Evolutionary conservation across 2,113 vertebrate species (phyloP).

Genomic region (Nothobranchius furzeri): DNA sequence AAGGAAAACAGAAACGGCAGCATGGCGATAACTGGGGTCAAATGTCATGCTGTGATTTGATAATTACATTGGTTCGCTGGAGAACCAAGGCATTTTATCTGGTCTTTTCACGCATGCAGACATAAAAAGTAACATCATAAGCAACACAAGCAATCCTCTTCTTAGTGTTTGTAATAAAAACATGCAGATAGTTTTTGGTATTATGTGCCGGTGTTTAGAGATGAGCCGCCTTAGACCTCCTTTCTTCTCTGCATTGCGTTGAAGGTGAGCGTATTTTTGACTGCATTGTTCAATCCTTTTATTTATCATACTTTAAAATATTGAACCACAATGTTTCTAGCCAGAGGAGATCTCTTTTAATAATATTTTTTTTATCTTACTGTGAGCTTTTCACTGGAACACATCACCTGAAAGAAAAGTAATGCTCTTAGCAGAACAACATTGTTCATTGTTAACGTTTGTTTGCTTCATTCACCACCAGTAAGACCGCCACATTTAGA

Average conservation of each 20-base stretch:
- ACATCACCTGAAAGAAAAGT: too few species aligned
- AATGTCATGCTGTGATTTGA: constrained; percentile 4
- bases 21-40: neutral
- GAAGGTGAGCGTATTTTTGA: constrained; percentile 19
- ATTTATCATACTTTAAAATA: constrained; percentile 32
- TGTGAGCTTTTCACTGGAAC: too few species aligned
- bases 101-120: neutral
- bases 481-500: too few species aligned
- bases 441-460: too few species aligned
- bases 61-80: constrained; percentile 15
- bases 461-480: too few species aligned
- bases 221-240: constrained; percentile 2
- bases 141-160: neutral
- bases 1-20: neutral
- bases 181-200: constrained; percentile 3
- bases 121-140: neutral
- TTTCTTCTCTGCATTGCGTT: constrained; percentile 11
- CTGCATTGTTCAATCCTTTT: constrained; percentile 15
- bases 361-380: too few species aligned
- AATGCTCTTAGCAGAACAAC: too few species aligned
- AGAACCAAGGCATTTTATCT: constrained; percentile 1
- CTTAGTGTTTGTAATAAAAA: neutral
- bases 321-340: constrained; percentile 11
- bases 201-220: constrained; percentile 5
- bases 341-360: constrained; percentile 20